A percentile compares a stretch with the other conserved stretches of the same genome.
These are phyloP conservation scores for Trachymyrmex cornetzi DNA, from an alignment of 1,140 invertebrate species.

Conservation along the genomic window DNA sequence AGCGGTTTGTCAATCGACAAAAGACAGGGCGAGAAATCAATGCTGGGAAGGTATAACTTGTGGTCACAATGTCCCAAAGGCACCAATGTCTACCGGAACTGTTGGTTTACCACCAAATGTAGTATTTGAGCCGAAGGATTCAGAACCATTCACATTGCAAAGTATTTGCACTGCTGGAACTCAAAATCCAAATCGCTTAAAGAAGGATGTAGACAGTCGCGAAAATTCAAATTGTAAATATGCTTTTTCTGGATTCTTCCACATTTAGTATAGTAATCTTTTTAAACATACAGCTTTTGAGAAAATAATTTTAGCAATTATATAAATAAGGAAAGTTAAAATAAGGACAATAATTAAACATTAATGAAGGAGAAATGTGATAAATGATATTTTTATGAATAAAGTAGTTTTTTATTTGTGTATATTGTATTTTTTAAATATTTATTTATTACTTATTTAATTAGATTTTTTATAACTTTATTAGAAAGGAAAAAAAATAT, in stretches of 20 bases:
- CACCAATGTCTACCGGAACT: slow-evolving; percentile 33
- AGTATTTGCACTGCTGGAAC: slow-evolving; percentile 59
- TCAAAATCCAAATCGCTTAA: slow-evolving; percentile 18
- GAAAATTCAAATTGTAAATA: slow-evolving; percentile 48
- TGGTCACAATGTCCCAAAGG: slow-evolving; percentile 14
- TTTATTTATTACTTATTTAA: neutral
- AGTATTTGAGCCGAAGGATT: slow-evolving; percentile 78
- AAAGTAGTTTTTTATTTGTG: neutral
- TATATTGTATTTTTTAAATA: neutral
- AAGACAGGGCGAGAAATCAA: slow-evolving; percentile 40
- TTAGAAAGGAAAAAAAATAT: neutral
- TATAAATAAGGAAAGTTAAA: neutral
- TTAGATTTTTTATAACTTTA: neutral
- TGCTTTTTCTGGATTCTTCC: neutral
- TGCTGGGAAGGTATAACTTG: slow-evolving; percentile 63
- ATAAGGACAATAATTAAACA: neutral
- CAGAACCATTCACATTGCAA: slow-evolving; percentile 77
- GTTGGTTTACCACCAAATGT: slow-evolving; percentile 76
- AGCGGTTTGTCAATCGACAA: slow-evolving; percentile 55
- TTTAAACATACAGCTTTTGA: neutral
- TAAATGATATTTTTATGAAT: slow-evolving; percentile 9
- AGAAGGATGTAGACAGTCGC: slow-evolving; percentile 40
- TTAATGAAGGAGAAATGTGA: neutral
- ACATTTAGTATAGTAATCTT: neutral
- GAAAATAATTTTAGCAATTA: neutral